Evolutionary conservation across 1,140 invertebrate genomes (phyloP).

Genomic region (Thaumetopoea pityocampa): DNA sequence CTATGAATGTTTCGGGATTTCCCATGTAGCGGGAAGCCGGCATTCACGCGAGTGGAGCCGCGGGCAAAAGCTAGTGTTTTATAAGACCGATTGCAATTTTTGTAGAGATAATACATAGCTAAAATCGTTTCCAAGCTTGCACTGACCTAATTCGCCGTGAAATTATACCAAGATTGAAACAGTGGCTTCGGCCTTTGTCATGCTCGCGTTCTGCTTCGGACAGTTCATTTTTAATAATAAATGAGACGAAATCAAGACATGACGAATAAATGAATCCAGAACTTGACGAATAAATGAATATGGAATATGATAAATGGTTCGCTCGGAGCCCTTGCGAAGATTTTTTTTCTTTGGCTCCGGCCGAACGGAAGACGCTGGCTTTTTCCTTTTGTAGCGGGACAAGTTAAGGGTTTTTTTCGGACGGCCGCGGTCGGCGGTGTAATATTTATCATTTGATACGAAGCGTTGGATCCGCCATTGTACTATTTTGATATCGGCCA

Average conservation of each 20-base stretch:
- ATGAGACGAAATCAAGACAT: constrained; percentile 77
- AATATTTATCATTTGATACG: constrained; percentile 73
- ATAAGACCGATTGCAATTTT: not conserved
- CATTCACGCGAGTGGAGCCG: no score
- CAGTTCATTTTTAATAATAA: constrained; percentile 78
- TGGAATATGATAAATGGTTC: constrained; percentile 75
- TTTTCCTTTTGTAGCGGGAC: constrained; percentile 74
- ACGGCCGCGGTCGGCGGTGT: constrained; percentile 53
- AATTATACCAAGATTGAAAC: constrained; percentile 72
- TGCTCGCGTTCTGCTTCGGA: constrained; percentile 65
- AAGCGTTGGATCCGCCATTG: constrained; percentile 57
- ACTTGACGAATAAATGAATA: constrained; percentile 76
- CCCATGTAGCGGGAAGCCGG: no score
- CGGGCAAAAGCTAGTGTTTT: no score
- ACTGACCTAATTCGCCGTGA: constrained; percentile 64
- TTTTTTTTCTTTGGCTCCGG: constrained; percentile 72
- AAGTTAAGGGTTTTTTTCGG: constrained; percentile 75
- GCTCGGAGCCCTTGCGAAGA: constrained; percentile 67
- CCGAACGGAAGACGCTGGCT: constrained; percentile 73
- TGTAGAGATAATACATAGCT: constrained; percentile 5
- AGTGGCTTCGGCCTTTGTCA: constrained; percentile 59
- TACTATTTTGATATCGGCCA: constrained; percentile 45
- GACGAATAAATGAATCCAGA: constrained; percentile 78
- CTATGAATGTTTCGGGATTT: no score
- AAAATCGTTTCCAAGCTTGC: constrained; percentile 22